Evolutionary conservation across 92 coral and sea anemone genomes (phyloP).

Genomic region (Scolanthus callimorphus): DNA sequence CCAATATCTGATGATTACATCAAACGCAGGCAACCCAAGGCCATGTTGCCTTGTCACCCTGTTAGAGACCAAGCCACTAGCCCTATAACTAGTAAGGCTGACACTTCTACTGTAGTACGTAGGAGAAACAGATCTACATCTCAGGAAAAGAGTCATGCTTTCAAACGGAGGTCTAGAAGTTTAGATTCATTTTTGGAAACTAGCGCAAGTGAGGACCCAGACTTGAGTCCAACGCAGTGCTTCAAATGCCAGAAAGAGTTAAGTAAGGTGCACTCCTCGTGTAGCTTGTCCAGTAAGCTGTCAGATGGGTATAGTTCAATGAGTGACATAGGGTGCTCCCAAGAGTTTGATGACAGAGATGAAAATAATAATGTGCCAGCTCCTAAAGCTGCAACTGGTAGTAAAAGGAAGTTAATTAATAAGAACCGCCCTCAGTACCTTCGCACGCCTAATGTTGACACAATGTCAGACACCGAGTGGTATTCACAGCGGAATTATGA

Average conservation of each 20-base stretch:
- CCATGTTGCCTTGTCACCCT: conserved; percentile 33
- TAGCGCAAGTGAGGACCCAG: conserved; percentile 48
- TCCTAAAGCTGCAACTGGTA: conserved; percentile 1
- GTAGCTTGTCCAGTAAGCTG: conserved; percentile 64
- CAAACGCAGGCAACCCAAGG: conserved; percentile 17
- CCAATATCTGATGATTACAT: conserved; percentile 10
- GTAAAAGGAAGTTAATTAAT: conserved; percentile 1
- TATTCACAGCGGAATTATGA: conserved; percentile 56
- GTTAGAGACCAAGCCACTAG: conserved; percentile 39
- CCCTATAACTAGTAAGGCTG: conserved; percentile 15
- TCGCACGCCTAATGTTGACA: conserved; percentile 52
- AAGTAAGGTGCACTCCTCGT: conserved; percentile 52
- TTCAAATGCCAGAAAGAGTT: conserved; percentile 80
- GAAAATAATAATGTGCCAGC: conserved; percentile 47
- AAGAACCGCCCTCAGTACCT: conserved; percentile 43
- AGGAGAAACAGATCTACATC: conserved; percentile 51
- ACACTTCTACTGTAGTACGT: conserved; percentile 52
- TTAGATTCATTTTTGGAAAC: conserved; percentile 67
- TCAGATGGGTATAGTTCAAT: conserved; percentile 81
- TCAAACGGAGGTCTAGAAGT: conserved; percentile 79
- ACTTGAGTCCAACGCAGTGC: conserved; percentile 77
- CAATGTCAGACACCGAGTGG: conserved; percentile 75
- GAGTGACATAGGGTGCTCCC: conserved; percentile 73
- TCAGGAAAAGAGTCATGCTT: conserved; percentile 20
- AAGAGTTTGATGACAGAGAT: conserved; percentile 58